Evolutionary conservation across 2,888 invertebrate species (phyloP).

Genomic region (Drosophila neotestacea): DNA sequence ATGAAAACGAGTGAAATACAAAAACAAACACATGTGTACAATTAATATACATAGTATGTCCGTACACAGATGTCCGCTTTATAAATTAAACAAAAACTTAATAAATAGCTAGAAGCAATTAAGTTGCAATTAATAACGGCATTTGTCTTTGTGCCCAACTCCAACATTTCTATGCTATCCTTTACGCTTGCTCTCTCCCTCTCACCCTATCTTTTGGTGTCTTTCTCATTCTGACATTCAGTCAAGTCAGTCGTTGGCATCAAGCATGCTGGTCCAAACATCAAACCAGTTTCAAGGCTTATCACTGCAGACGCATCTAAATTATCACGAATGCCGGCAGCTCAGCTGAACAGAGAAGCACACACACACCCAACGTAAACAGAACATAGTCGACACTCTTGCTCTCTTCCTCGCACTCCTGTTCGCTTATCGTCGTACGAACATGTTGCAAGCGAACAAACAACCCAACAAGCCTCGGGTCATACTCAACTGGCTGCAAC

Average conservation of each 20-base stretch:
- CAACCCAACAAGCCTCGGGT: slow-evolving; percentile 32
- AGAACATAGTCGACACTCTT: slow-evolving; percentile 59
- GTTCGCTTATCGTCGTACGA: slow-evolving; percentile 39
- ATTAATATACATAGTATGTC: slow-evolving; percentile 23
- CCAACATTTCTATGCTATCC: slow-evolving; percentile 16
- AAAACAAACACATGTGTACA: slow-evolving; percentile 49
- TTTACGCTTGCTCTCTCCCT: slow-evolving; percentile 3
- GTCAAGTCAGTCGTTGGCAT: slow-evolving; percentile 44
- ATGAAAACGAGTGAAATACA: slow-evolving; percentile 55
- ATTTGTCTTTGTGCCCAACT: slow-evolving; percentile 44
- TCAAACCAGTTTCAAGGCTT: slow-evolving; percentile 76
- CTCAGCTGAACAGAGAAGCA: slow-evolving; percentile 31
- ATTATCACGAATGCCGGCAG: slow-evolving; percentile 78
- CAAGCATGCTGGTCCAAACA: slow-evolving; percentile 71
- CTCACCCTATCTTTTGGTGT: slow-evolving; percentile 4
- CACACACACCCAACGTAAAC: slow-evolving; percentile 53
- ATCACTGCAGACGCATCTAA: slow-evolving; percentile 72
- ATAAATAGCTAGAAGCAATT: slow-evolving; percentile 71
- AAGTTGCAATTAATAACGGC: slow-evolving; percentile 78
- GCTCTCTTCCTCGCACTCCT: slow-evolving; percentile 4
- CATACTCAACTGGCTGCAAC: slow-evolving; percentile 42
- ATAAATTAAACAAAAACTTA: slow-evolving; percentile 81
- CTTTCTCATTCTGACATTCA: slow-evolving; percentile 5
- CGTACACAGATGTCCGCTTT: slow-evolving; percentile 50
- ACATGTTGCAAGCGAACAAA: slow-evolving; percentile 62